Conservation (phyloP, 2,113 vertebrate species). For the Irena cyanogastra region DNA sequence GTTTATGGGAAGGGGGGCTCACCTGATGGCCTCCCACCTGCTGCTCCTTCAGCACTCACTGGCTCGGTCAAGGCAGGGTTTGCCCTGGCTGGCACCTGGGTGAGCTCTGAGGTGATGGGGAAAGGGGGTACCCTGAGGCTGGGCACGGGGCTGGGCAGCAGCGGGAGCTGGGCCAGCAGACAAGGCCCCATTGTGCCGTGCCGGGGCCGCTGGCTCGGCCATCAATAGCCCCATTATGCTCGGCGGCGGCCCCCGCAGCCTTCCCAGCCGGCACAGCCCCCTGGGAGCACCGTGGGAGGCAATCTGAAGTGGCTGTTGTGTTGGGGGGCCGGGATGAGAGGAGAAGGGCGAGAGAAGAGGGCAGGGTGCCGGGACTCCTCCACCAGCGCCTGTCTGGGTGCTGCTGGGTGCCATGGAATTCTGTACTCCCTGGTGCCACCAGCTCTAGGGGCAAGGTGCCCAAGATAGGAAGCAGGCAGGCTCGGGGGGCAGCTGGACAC, state of each 20-base stretch:
- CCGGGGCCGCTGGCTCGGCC: not conserved
- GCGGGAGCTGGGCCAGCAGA: not conserved
- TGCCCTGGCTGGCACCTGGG: not conserved
- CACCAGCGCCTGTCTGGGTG: fast-evolving
- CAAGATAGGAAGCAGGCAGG: not conserved
- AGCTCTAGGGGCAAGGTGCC: not conserved
- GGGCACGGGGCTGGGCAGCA: not conserved
- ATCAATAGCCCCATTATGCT: slow-evolving; percentile 46
- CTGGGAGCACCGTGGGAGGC: slow-evolving; percentile 19
- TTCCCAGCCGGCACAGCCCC: slow-evolving; percentile 9
- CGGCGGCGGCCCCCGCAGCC: not conserved
- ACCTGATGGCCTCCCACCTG: not conserved
- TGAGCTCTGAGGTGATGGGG: not conserved
- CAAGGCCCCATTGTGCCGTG: slow-evolving; percentile 47
- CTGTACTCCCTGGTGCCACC: not conserved
- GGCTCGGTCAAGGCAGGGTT: not conserved
- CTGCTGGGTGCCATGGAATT: not conserved
- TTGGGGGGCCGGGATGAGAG: not conserved
- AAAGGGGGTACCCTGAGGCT: not conserved
- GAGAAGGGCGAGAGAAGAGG: not conserved
- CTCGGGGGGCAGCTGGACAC: fast-evolving
- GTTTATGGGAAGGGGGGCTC: not conserved
- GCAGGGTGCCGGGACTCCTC: not conserved
- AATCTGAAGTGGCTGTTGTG: not conserved
- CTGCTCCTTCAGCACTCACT: fast-evolving